Evolutionary conservation across 2,113 vertebrate species (phyloP).

Genomic region (Hippoglossus stenolepis): DNA sequence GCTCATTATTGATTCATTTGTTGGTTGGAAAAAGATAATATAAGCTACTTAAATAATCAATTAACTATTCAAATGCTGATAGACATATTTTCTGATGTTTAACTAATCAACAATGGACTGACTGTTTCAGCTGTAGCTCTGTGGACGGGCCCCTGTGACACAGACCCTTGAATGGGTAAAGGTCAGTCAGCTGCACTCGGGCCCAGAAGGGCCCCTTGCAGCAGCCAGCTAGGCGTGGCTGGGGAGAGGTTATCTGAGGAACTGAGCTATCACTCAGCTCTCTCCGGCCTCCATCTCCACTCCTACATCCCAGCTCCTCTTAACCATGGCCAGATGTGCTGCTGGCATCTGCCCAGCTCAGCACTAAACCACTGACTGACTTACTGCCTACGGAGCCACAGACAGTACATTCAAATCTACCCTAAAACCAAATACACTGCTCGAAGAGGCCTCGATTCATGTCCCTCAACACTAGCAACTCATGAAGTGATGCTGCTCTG

Average conservation of each 20-base stretch:
- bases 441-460: too few relatives aligned
- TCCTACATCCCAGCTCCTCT: conserved; percentile 57
- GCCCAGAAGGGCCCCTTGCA: neutral
- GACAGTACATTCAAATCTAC: conserved; percentile 13
- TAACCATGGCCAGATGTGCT: conserved; percentile 76
- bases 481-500: conserved; percentile 7
- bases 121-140: too few relatives aligned
- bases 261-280: conserved; percentile 56
- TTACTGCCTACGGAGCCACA: conserved; percentile 51
- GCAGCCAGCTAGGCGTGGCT: conserved; percentile 43
- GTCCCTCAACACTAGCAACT: neutral
- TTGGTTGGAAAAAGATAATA: too few relatives aligned
- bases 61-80: too few relatives aligned
- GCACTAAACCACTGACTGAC: conserved; percentile 58
- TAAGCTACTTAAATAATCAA: too few relatives aligned
- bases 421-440: too few relatives aligned
- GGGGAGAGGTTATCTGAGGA: conserved; percentile 70
- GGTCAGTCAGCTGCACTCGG: too few relatives aligned
- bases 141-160: too few relatives aligned
- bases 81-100: too few relatives aligned
- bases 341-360: conserved; percentile 66
- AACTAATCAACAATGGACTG: too few relatives aligned
- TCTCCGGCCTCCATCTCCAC: conserved; percentile 61
- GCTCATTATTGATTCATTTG: too few relatives aligned
- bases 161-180: too few relatives aligned